Evolutionary conservation across 1,140 invertebrate genomes (phyloP).

Genomic region (Drosophila oshimai): DNA sequence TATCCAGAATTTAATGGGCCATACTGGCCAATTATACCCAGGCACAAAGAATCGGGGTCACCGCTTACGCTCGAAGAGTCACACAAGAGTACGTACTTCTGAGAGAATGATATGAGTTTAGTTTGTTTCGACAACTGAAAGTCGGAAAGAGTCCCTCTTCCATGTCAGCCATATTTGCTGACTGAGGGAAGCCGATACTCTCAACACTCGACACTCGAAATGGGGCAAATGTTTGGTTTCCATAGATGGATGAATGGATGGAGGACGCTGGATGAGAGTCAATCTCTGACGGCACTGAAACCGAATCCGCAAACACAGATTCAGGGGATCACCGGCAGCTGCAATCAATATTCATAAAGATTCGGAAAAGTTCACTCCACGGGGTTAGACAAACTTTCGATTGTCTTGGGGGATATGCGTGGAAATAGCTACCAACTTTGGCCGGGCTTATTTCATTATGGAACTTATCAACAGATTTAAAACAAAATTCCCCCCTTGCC

Average conservation of each 20-base stretch:
- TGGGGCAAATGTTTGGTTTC: slow-evolving; percentile 41
- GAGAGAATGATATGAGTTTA: slow-evolving; percentile 18
- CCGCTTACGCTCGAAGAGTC: slow-evolving; percentile 19
- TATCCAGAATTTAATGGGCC: slow-evolving; percentile 63
- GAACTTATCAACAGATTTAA: slow-evolving; percentile 52
- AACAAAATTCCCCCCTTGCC: slow-evolving; percentile 8
- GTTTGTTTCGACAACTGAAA: slow-evolving; percentile 39
- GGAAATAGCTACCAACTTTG: slow-evolving; percentile 33
- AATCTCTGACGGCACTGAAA: slow-evolving; percentile 21
- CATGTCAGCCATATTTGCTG: slow-evolving; percentile 26
- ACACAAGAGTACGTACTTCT: slow-evolving; percentile 4
- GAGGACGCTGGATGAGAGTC: background rate
- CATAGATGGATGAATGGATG: slow-evolving; percentile 10
- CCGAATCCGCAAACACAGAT: slow-evolving; percentile 12
- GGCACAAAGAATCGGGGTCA: slow-evolving; percentile 30
- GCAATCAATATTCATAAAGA: slow-evolving; percentile 50
- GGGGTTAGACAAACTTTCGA: slow-evolving; percentile 40
- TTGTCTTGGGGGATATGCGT: slow-evolving; percentile 46
- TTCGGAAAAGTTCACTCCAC: slow-evolving; percentile 19
- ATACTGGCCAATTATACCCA: slow-evolving; percentile 55
- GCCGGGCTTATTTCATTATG: slow-evolving; percentile 49
- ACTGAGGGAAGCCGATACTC: slow-evolving; percentile 47
- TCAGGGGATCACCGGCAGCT: slow-evolving; percentile 24
- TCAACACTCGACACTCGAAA: slow-evolving; percentile 14
- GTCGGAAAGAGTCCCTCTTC: slow-evolving; percentile 1